These are phyloP conservation scores for Stenoptilia bipunctidactyla DNA, from an alignment of 2,888 invertebrate genomes.

Conservation along the genomic window DNA sequence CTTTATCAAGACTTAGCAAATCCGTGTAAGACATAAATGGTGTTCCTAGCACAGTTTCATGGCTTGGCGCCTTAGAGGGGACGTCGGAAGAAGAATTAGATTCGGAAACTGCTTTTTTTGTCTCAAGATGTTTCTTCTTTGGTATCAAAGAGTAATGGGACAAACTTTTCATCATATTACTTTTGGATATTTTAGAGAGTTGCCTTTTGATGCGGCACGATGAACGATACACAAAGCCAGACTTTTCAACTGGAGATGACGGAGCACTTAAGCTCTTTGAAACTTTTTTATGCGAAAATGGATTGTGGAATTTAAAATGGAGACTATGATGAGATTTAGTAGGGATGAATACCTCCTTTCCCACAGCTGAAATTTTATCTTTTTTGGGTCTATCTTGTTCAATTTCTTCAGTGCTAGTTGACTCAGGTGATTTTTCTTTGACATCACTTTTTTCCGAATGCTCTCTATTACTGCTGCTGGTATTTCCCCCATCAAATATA, in stretches of 20 bases:
- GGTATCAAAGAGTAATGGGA: slow-evolving; percentile 54
- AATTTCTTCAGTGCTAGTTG: slow-evolving; percentile 5
- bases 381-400: not conserved
- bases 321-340: slow-evolving; percentile 31
- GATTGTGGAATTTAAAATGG: slow-evolving; percentile 51
- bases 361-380: not conserved
- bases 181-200: slow-evolving; percentile 51
- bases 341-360: slow-evolving; percentile 26
- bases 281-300: slow-evolving; percentile 48
- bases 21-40: slow-evolving; percentile 63
- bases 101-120: slow-evolving; percentile 39
- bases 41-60: slow-evolving; percentile 63
- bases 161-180: slow-evolving; percentile 58
- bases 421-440: slow-evolving; percentile 4
- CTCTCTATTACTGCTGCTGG: not conserved
- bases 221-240: slow-evolving; percentile 53
- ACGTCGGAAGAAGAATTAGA: slow-evolving; percentile 50
- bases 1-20: slow-evolving; percentile 45
- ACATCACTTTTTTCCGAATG: not conserved
- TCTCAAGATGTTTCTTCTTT: slow-evolving; percentile 42
- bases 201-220: slow-evolving; percentile 51
- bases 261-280: slow-evolving; percentile 55
- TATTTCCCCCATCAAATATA: slow-evolving; percentile 20
- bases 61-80: slow-evolving; percentile 46
- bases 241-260: slow-evolving; percentile 53